Evolutionary conservation across 2,113 vertebrate species (phyloP), one percentile per base, ranked within the genome.

Genomic region (Gavialis gangeticus): DNA sequence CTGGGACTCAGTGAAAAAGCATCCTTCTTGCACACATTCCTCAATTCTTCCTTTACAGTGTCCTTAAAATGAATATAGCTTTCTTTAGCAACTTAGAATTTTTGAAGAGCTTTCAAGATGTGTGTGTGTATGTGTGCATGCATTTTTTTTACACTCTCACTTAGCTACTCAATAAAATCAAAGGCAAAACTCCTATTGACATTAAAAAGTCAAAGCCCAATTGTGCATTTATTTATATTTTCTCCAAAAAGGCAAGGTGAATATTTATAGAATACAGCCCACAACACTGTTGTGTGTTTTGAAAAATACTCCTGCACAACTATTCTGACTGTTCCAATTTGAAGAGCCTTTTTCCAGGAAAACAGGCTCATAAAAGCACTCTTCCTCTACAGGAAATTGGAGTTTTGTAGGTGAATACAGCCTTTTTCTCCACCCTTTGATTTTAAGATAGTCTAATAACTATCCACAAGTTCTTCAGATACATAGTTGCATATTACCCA

Each of bases 151-250:
- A 25, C 87, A 84, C 67, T 37, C 63, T 2, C 55, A 34, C 25
- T 90, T 85, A 90, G 63, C 15, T 84, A 18, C 76, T 95, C 69
- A 77, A 28, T 28, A 28, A 58, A 19, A 77, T 75, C 85, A 85
- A 62, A 94, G 94, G 87, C 73, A 89, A 66, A 73, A 14, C 82
- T 88, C 82, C 34, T 57, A 91, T 80, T 87, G 84, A 82, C 87
- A 88, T 89, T 88, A 89, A 94, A 83, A 90, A 91, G 75, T 89
- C 95, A 91, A 95, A 46, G 46, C 46, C 46, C 46, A 46, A 80
- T 78, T 89, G 64, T 34, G 14, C 62, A 77, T 76, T 92, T 69
- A 90, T 24, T 80, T 54, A 27, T 80, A 37, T 80, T 86, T 94
- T 54, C 88, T 87, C 84, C 63, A 71, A 85, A 63, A 87, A 22